A percentile compares a stretch with the other conserved stretches of the same genome.
phyloP scores from a whole-genome alignment of 2,888 invertebrate species.

The Tenthredo amoena region DNA sequence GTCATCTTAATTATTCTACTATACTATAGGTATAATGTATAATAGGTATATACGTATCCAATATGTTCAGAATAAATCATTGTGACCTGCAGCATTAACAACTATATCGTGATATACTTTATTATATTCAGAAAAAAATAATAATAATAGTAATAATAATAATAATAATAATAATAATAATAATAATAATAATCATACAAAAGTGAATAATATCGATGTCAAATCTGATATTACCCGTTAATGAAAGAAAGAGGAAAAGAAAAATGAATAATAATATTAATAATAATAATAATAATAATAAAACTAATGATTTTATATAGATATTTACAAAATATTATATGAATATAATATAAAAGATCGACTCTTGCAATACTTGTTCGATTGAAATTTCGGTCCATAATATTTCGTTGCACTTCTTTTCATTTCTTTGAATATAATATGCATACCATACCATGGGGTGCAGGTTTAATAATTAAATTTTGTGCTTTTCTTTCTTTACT shows the following conservation, averaged over 20 bases:
- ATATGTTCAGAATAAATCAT: neutral
- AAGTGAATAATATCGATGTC: neutral
- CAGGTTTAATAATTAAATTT: too few relatives aligned
- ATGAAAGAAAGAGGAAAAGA: too few relatives aligned
- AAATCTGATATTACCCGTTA: neutral
- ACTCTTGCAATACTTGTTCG: too few relatives aligned
- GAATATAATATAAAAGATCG: neutral
- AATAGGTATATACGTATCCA: neutral
- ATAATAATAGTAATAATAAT: slow-evolving; percentile 58
- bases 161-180: slow-evolving; percentile 56
- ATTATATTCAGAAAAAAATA: slow-evolving; percentile 21
- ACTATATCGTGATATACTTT: neutral
- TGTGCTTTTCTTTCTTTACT: too few relatives aligned
- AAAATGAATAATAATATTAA: neutral
- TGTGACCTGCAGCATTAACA: slow-evolving; percentile 2
- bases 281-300: neutral
- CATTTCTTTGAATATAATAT: too few relatives aligned
- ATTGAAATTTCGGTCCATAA: too few relatives aligned
- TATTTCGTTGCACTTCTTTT: too few relatives aligned
- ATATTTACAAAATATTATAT: neutral
- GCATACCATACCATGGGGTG: too few relatives aligned
- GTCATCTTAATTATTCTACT: neutral
- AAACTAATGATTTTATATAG: neutral
- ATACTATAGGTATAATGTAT: neutral
- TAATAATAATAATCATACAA: slow-evolving; percentile 43